Base-by-base conservation (phyloP, 2,888 invertebrate species). In the Entomobrya multifasciata region DNA sequence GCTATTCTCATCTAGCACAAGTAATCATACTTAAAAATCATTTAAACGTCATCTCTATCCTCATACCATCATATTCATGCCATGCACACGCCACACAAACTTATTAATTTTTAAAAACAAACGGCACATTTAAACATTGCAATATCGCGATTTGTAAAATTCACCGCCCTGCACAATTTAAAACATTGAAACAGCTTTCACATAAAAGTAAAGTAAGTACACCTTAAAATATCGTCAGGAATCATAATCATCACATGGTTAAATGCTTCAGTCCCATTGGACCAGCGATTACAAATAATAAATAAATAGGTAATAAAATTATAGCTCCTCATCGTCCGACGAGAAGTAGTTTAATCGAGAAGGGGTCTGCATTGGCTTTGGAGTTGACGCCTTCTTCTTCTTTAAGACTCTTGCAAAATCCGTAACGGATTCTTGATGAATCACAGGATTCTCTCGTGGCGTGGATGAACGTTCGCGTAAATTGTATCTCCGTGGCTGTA, bases 301-400 rank as follows among this genome's bases (percentile, higher is more conserved):
- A 57, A 17, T 57, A 22, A 13, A 22, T 20, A 5, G 55, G 5
- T 5, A 17, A 55, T n/a, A 22, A 17, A 25, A 52, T 17, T 70
- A 70, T 13, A 27, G 27, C 0, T 79, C 81, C 11, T 89, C 89
- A 8, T 89, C 89, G 22, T 87, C 89, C 0, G 89, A 88, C 3
- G 89, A 89, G 30, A 86, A 89, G 22, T 80, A 87, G 49, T 67
- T 87, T 4, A 20, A 10, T 10, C 27, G 25, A 3, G 55, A 1
- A 1, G 77, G 30, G 22, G 1, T 52, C n/a, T 49, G 27, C 17
- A 20, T 82, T 27, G 67, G 25, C 27, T 22, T 36, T 15, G 74
- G 22, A 8, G n/a, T 20, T 36, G 77, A 22, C n/a, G 62, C n/a
- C 22, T 20, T 67, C 30, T 62, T 81, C 52, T 22, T 22, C 49